Evolutionary conservation across 1,140 invertebrate genomes (phyloP).

Genomic region (Charaxes varanes): DNA sequence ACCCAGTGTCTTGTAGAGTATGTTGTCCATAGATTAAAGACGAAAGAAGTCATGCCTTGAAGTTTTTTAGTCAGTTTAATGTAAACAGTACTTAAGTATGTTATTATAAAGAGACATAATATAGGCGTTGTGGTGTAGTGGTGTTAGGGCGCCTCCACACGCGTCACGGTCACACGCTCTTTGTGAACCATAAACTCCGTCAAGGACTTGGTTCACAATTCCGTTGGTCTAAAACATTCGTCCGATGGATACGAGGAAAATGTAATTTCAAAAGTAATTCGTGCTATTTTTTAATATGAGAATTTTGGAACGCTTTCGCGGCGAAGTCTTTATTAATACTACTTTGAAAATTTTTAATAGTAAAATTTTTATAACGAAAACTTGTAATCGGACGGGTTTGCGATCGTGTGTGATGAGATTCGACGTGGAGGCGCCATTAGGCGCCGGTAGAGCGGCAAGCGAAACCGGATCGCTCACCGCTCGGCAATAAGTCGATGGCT

Average conservation of each 20-base stretch:
- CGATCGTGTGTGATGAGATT: neutral
- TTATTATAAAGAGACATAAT: constrained; percentile 49
- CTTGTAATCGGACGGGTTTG: no score
- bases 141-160: constrained; percentile 24
- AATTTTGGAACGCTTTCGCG: no score
- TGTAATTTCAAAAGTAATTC: neutral
- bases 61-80: constrained; percentile 65
- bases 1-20: constrained; percentile 69
- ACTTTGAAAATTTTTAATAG: no score
- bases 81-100: constrained; percentile 68
- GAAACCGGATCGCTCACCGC: neutral
- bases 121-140: constrained; percentile 57
- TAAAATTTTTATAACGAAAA: no score
- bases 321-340: no score
- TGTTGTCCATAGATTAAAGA: constrained; percentile 65
- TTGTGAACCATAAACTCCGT: no score
- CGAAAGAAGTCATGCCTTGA: constrained; percentile 67
- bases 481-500: neutral
- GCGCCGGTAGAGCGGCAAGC: constrained; percentile 1
- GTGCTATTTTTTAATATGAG: no score
- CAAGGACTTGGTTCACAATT: no score
- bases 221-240: no score
- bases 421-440: constrained; percentile 4
- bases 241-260: no score
- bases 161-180: neutral